Evolutionary conservation across 2,888 invertebrate genomes (phyloP).

Genomic region (Drosophila peninsularis): DNA sequence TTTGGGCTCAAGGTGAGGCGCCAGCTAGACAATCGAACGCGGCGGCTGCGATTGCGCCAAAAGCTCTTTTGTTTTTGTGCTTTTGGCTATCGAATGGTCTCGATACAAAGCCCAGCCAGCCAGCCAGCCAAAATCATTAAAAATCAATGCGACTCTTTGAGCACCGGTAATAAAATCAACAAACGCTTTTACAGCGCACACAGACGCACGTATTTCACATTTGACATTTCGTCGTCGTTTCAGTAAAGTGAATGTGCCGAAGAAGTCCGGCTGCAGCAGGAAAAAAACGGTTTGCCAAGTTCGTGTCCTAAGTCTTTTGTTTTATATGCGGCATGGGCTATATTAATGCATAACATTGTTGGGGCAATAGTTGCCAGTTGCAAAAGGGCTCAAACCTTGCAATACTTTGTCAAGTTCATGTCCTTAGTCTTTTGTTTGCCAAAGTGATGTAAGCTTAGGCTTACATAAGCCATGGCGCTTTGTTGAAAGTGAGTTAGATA

Average conservation of each 20-base stretch:
- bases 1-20: constrained; percentile 66
- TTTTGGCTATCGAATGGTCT: constrained; percentile 49
- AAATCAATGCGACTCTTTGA: constrained; percentile 47
- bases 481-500: not conserved
- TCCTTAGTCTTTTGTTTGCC: constrained; percentile 39
- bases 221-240: constrained; percentile 46
- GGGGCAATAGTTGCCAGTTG: not conserved
- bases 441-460: not conserved
- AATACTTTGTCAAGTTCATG: constrained; percentile 28
- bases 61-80: constrained; percentile 54
- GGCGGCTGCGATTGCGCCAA: constrained; percentile 63
- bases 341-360: not conserved
- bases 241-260: constrained; percentile 23
- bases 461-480: too few species aligned
- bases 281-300: constrained; percentile 12
- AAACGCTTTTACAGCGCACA: constrained; percentile 23
- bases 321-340: not conserved
- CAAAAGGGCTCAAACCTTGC: not conserved
- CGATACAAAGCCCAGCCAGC: constrained; percentile 51
- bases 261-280: not conserved
- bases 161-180: constrained; percentile 39
- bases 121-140: constrained; percentile 51
- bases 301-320: constrained; percentile 33
- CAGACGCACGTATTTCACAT: constrained; percentile 35
- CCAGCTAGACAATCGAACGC: constrained; percentile 47